Base-by-base conservation (phyloP, 2,113 vertebrate genomes). In the Cygnus atratus region DNA sequence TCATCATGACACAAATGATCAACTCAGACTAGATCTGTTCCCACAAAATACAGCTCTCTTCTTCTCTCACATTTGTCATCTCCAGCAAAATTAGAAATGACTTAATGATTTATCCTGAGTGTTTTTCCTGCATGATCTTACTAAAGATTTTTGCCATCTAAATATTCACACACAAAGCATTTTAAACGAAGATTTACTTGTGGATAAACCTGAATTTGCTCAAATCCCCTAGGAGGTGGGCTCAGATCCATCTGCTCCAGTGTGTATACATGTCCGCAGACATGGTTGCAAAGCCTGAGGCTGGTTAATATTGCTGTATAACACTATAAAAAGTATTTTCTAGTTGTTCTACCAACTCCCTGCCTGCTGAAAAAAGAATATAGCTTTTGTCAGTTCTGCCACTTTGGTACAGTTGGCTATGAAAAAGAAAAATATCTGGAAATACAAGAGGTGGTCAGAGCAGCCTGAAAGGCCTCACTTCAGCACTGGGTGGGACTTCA, bases 11-110 rank as follows among this genome's bases (percentile, higher is more conserved):
- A 88, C 41, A 85, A 82, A 68, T 63, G 0, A 97, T 48, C 57
- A 81, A 67, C 6, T 71, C 73, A 78, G 43, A 21, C 84, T 75
- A 67, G 86, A 93, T 75, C 58, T 79, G 35, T 52, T 90, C 74
- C 77, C 44, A 66, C 70, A 83, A 92, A 95, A 92, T 46, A 92
- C 10, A 2, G 70, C 86, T 90, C 79, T 81, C 93, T 84, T 74
- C 61, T 94, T 76, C 62, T 80, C 52, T 92, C 61, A 66, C n/a
- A 28, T 74, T 85, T 85, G 66, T 92, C 61, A 95, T 73, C 73
- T 78, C 73, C 73, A 91, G 65, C 33, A 93, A 25, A 68, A 88
- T 50, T 82, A 93, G 54, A 92, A 78, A 94, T 78, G 61, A 93
- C 26, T 41, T 37, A 75, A 67, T 85, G 74, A 93, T 89, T 93